A percentile compares a stretch with the other conserved stretches of the same genome.
phyloP scores from a whole-genome alignment of 2,888 invertebrate genomes.

The Acronicta leporina region DNA sequence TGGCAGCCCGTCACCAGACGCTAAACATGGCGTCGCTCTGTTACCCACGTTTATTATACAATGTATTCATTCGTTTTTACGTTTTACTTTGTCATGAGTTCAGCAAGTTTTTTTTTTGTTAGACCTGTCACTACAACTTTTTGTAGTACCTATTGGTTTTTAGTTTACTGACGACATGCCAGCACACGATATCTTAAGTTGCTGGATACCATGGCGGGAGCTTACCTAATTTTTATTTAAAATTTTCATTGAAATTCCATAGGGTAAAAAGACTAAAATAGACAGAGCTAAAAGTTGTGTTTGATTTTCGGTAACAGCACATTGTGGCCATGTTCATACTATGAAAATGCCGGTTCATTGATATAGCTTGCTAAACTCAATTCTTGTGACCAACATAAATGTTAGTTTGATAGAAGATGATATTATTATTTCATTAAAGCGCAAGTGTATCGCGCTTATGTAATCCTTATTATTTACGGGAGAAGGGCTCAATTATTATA shows the following conservation, averaged over 20 bases:
- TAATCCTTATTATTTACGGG: slow-evolving; percentile 51
- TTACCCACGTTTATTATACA: slow-evolving; percentile 17
- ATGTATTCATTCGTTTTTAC: slow-evolving; percentile 53
- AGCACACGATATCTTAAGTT: no score
- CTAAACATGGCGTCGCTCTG: slow-evolving; percentile 51
- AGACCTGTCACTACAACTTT: background rate
- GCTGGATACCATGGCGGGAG: no score
- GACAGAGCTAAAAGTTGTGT: no score
- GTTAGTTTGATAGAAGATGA: slow-evolving; percentile 35
- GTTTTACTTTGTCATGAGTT: slow-evolving; percentile 39
- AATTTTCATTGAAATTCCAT: no score
- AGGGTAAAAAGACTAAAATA: no score
- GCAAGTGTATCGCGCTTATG: slow-evolving; percentile 45
- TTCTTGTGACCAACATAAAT: slow-evolving; percentile 23
- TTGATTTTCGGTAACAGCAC: no score
- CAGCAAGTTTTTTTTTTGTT: no score
- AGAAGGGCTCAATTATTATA: slow-evolving; percentile 44
- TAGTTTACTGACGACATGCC: no score
- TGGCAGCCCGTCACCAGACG: slow-evolving; percentile 90
- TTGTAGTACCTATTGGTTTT: no score
- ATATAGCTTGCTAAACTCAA: slow-evolving; percentile 34
- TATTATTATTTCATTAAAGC: slow-evolving; percentile 36
- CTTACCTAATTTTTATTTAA: no score
- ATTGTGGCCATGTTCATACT: no score
- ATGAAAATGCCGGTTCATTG: slow-evolving; percentile 33